Base-by-base conservation (phyloP, 2,113 vertebrate genomes). In the Mustela nigripes region DNA sequence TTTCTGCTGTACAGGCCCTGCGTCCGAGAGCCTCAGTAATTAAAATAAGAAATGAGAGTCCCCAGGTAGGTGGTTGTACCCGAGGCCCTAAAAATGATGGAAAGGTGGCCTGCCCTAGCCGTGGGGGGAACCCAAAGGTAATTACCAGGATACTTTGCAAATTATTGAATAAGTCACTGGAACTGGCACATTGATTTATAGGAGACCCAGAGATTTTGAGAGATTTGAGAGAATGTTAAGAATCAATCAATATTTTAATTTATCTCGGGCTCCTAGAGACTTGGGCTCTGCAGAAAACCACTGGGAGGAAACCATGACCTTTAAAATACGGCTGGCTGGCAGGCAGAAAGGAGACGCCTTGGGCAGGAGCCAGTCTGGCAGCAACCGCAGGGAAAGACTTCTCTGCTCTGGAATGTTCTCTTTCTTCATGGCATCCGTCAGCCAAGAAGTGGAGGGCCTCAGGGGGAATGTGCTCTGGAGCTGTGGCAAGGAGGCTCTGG, bases 21-120 rank as follows among this genome's bases (percentile, higher is more conserved):
- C 36, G 89, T 87, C 87, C 88, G 60, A 95, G 93, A 95, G 94
- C 85, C 95, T 97, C 91, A 28, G 90, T 73, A 93, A 95, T 98
- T 98, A 96, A 98, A 98, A 97, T 97, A 98, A 98, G 94, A 97
- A 98, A 98, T 88, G 85, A 97, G 97, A 91, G 89, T 92, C 88
- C 85, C 95, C 96, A 97, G 89, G 96, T 93, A 80, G 42, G 80
- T 93, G 91, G 97, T 88, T 97, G 58, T 91, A 90, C 53, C 31
- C 85, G 97, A 67, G 62, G 89, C 92, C 91, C 91, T 96, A 88
- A 95, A 97, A 97, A 98, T 98, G 95, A 98, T 94, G 94, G 94
- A 98, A 98, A 98, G 76, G 58, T 91, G 86, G 16, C 36, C 48
- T 42, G 14, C 85, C 89, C 97, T 95, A 96, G 86, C 94, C 84